Conservation (phyloP, 2,888 invertebrate species). For the Drosophila planitibia region DNA sequence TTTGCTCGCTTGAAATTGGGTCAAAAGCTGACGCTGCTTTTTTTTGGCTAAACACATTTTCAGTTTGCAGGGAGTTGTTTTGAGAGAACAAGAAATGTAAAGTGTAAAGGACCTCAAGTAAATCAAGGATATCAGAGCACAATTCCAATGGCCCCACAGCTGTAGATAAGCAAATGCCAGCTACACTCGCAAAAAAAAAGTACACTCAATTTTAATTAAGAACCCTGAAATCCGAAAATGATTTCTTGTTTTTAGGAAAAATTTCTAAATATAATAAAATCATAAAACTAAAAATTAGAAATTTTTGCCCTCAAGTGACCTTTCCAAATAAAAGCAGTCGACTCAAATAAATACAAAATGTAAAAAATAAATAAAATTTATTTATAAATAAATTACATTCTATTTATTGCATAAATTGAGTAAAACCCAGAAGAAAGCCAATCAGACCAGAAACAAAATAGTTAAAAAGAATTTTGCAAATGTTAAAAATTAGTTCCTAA, state of each 20-base stretch:
- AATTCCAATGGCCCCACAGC: slow-evolving; percentile 26
- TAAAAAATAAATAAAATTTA: no score
- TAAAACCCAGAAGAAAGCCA: no score
- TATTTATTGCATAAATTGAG: no score
- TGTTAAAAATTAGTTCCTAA: no score
- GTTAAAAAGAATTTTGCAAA: no score
- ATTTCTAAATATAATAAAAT: background rate
- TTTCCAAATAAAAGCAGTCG: background rate
- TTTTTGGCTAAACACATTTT: slow-evolving; percentile 49
- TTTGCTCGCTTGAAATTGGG: slow-evolving; percentile 53
- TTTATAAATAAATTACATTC: no score
- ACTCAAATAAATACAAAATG: no score
- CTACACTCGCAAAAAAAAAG: background rate
- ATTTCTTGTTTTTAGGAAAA: background rate
- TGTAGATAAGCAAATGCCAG: slow-evolving; percentile 5
- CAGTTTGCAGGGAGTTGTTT: slow-evolving; percentile 61
- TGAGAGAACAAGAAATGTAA: background rate
- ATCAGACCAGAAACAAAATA: no score
- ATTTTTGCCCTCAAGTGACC: background rate
- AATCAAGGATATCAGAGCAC: slow-evolving; percentile 45
- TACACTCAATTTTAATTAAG: background rate
- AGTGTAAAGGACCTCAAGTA: slow-evolving; percentile 41
- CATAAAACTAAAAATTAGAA: no score
- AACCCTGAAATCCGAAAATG: background rate
- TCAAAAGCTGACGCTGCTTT: slow-evolving; percentile 52